Evolutionary conservation across 2,113 vertebrate genomes (phyloP).

Genomic region (Notiomystis cincta): DNA sequence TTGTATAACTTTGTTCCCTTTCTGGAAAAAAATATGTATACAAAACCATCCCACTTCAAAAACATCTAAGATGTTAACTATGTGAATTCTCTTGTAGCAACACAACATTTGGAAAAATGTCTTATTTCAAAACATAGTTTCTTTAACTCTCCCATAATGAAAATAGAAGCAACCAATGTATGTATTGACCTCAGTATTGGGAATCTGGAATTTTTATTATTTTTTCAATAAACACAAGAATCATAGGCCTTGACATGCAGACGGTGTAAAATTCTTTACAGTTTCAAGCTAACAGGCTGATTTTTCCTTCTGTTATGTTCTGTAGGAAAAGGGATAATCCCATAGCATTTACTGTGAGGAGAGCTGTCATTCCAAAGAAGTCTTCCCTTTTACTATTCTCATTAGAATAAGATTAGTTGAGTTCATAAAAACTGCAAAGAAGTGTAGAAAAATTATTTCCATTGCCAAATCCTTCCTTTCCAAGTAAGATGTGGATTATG

Average conservation of each 20-base stretch:
- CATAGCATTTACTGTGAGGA: neutral
- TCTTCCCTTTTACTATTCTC: neutral
- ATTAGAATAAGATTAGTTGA: neutral
- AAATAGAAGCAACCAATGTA: neutral
- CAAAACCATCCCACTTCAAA: neutral
- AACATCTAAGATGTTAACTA: neutral
- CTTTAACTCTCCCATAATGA: neutral
- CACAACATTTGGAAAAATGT: neutral
- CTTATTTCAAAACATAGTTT: neutral
- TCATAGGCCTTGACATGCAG: neutral
- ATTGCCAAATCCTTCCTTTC: neutral
- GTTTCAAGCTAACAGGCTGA: neutral
- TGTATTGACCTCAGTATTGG: neutral
- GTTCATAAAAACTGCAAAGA: neutral
- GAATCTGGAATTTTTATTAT: neutral
- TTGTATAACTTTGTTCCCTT: neutral
- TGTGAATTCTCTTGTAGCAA: neutral
- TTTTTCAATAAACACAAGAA: neutral
- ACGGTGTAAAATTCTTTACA: neutral
- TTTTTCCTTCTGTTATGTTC: neutral
- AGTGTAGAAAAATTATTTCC: neutral
- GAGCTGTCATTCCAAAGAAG: neutral
- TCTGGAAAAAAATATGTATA: neutral
- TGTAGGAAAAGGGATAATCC: neutral
- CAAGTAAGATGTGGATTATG: neutral